These are phyloP conservation scores for Lutraria rhynchaena DNA, from an alignment of 1,140 invertebrate genomes.

Conservation along the genomic window DNA sequence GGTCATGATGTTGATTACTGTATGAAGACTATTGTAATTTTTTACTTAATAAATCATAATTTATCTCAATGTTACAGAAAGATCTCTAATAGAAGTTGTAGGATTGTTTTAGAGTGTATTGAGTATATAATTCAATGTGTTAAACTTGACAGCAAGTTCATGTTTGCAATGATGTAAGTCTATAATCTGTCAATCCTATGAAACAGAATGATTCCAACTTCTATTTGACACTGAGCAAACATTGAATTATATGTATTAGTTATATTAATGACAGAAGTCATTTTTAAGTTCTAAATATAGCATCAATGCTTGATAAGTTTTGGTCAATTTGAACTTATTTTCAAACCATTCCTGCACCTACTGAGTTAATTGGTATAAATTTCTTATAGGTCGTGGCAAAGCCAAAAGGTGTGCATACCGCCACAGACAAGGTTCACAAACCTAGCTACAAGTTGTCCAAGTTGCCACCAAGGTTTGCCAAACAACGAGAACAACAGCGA, in stretches of 20 bases:
- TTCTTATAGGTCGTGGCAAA: constrained; percentile 75
- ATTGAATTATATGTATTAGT: neutral
- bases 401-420: constrained; percentile 75
- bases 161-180: constrained; percentile 53
- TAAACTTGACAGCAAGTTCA: no score
- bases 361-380: neutral
- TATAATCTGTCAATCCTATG: constrained; percentile 60
- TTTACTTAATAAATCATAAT: neutral
- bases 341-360: neutral
- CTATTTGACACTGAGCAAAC: constrained; percentile 45
- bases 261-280: no score
- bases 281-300: no score
- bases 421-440: constrained; percentile 83
- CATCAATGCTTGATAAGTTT: no score
- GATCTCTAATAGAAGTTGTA: no score
- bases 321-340: no score
- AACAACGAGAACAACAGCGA: constrained; percentile 85
- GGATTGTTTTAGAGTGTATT: no score
- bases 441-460: constrained; percentile 80
- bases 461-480: constrained; percentile 91
- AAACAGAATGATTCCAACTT: constrained; percentile 18
- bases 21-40: no score
- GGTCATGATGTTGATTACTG: no score
- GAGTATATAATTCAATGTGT: no score
- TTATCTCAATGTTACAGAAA: no score